Percentiles rank a stretch among this genome's conserved stretches.
Conservation (phyloP, 2,888 invertebrate genomes). For the Maniola hyperantus region DNA sequence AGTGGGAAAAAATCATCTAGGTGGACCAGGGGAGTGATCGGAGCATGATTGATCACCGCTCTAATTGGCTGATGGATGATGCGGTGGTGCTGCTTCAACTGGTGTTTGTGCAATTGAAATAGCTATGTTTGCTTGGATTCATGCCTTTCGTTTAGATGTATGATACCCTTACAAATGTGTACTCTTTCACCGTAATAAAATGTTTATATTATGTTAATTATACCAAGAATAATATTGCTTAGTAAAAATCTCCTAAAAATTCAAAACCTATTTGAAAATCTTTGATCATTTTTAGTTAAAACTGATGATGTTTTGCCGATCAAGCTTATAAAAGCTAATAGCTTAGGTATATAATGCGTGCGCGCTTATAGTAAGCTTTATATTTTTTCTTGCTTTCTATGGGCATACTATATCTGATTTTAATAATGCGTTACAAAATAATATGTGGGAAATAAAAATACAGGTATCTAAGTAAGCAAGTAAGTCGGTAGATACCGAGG, state of each 20-base stretch:
- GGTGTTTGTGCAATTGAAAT: constrained; percentile 38
- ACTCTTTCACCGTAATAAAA: too few species aligned
- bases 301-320: background rate
- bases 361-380: background rate
- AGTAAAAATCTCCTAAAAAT: too few species aligned
- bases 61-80: constrained; percentile 92
- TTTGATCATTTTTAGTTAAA: background rate
- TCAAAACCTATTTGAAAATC: background rate
- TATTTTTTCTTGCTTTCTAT: background rate
- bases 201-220: too few species aligned
- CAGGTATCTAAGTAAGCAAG: background rate
- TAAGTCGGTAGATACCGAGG: background rate
- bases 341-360: too few species aligned
- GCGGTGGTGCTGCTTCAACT: constrained; percentile 28
- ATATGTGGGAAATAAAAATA: background rate
- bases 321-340: too few species aligned
- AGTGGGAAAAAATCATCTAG: constrained; percentile 73
- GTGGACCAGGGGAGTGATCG: constrained; percentile 76
- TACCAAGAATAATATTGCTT: too few species aligned
- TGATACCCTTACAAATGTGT: background rate
- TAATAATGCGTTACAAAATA: background rate
- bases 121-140: constrained; percentile 5
- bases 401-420: background rate
- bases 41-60: constrained; percentile 87
- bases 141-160: background rate